phyloP scores from a whole-genome alignment of 2,888 invertebrate species.

The Meloe dianella region DNA sequence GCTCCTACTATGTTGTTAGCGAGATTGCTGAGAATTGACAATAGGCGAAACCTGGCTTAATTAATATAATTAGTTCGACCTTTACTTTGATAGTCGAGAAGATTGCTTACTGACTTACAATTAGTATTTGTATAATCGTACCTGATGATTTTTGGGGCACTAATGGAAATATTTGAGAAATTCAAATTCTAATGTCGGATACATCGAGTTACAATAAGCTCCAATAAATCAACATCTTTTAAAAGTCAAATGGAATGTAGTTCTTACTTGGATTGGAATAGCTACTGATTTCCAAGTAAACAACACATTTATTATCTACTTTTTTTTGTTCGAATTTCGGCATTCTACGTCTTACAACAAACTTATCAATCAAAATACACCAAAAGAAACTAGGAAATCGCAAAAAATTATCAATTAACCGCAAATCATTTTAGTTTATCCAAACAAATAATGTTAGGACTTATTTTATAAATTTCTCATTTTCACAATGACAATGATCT shows the following conservation, averaged over 20 bases:
- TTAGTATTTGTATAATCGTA: no score
- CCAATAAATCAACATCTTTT: background rate
- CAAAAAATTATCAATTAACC: background rate
- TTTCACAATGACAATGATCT: no score
- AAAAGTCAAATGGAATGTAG: constrained; percentile 1
- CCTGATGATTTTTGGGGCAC: background rate
- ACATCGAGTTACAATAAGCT: background rate
- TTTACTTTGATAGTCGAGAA: constrained; percentile 23
- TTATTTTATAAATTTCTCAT: no score
- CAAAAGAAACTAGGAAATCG: background rate
- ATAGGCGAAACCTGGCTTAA: constrained; percentile 56
- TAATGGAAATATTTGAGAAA: background rate
- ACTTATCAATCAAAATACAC: background rate
- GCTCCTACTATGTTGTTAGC: constrained; percentile 53
- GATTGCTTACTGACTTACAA: no score
- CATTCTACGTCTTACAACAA: background rate
- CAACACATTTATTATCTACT: background rate
- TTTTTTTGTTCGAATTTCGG: background rate
- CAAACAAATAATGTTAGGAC: no score
- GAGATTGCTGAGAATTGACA: constrained; percentile 53
- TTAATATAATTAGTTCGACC: constrained; percentile 55
- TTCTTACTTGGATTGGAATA: background rate
- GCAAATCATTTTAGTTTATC: no score
- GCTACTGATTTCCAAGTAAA: background rate
- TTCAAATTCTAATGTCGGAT: background rate